Evolutionary conservation across 2,888 invertebrate species (phyloP).

Genomic region (Azorinus chamasolen): DNA sequence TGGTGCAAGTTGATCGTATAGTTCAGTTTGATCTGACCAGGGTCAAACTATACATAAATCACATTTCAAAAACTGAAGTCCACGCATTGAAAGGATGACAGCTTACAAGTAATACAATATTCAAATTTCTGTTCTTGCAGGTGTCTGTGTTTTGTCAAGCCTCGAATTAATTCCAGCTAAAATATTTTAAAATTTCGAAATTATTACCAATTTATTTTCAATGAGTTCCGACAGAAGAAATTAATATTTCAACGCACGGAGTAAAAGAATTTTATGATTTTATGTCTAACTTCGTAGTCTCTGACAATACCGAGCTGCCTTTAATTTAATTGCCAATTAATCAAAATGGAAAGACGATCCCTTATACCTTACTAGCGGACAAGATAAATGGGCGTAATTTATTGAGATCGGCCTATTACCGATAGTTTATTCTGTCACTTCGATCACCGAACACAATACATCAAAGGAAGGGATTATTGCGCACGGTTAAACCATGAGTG

Average conservation of each 20-base stretch:
- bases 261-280: constrained; percentile 30
- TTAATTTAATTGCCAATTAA: constrained; percentile 60
- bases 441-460: constrained; percentile 58
- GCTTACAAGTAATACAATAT: too few species aligned
- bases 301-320: constrained; percentile 14
- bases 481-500: constrained; percentile 40
- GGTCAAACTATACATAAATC: too few species aligned
- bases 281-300: constrained; percentile 33
- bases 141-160: constrained; percentile 20
- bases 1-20: too few species aligned
- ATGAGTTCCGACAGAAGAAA: constrained; percentile 31
- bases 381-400: constrained; percentile 67
- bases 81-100: too few species aligned
- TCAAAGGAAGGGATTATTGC: constrained; percentile 51
- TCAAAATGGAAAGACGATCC: constrained; percentile 57
- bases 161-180: constrained; percentile 19
- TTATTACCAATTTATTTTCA: constrained; percentile 24
- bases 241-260: constrained; percentile 43
- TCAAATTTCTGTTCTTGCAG: neutral
- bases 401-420: constrained; percentile 50
- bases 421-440: constrained; percentile 60
- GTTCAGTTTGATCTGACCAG: too few species aligned
- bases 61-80: too few species aligned
- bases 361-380: constrained; percentile 43
- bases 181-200: constrained; percentile 13